Conservation (phyloP, 2,797 vertebrate species). For the Loris lydekkerianus region DNA sequence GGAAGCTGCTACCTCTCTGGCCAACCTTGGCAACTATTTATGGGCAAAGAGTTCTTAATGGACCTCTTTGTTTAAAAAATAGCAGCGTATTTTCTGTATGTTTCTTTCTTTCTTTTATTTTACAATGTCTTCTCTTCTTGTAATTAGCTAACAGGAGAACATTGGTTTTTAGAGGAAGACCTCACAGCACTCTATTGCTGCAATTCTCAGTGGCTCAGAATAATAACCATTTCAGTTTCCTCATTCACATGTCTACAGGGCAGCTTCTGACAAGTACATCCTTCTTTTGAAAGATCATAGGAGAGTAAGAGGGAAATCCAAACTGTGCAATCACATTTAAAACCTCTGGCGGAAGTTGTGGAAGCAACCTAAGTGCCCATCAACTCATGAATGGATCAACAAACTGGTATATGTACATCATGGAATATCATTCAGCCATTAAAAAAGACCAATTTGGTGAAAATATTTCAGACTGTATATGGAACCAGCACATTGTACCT, state of each 20-base stretch:
- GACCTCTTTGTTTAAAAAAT: not conserved
- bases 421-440: too few species aligned
- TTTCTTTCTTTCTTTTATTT: not conserved
- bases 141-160: not conserved
- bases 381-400: too few species aligned
- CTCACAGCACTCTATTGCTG: not conserved
- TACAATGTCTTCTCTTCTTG: not conserved
- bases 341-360: not conserved
- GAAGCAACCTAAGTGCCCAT: too few species aligned
- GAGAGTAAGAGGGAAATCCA: not conserved
- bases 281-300: not conserved
- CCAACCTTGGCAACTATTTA: not conserved
- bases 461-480: too few species aligned
- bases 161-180: not conserved
- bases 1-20: not conserved
- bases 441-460: too few species aligned
- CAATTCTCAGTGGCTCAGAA: not conserved
- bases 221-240: not conserved
- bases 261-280: not conserved
- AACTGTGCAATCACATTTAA: not conserved
- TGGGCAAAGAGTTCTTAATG: not conserved
- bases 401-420: too few species aligned
- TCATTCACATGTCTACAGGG: not conserved
- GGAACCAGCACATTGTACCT: too few species aligned
- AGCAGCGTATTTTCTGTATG: not conserved